A percentile compares a stretch with the other conserved stretches of the same genome.
Evolutionary conservation across 2,888 invertebrate species (phyloP).

Genomic region (Aplocera efformata): DNA sequence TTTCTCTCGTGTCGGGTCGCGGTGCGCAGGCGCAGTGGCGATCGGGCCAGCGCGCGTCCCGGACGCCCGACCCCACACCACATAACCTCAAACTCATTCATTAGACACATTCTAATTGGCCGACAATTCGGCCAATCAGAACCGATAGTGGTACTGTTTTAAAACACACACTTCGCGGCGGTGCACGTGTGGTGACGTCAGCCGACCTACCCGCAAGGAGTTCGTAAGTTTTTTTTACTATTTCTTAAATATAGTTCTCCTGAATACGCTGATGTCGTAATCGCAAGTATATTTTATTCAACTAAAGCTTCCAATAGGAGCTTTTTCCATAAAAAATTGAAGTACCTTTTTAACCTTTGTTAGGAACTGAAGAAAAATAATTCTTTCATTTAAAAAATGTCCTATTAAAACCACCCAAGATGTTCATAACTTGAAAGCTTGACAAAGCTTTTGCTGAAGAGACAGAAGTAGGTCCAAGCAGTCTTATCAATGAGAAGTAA

Average conservation of each 20-base stretch:
- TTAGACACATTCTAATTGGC: constrained; percentile 29
- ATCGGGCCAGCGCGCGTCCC: constrained; percentile 62
- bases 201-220: constrained; percentile 51
- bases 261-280: too few species aligned
- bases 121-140: constrained; percentile 21
- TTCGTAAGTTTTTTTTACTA: constrained; percentile 47
- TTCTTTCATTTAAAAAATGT: too few species aligned
- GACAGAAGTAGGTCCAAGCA: constrained; percentile 1
- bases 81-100: constrained; percentile 27
- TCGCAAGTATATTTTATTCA: too few species aligned
- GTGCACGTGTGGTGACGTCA: constrained; percentile 64
- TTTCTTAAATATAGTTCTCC: constrained; percentile 27
- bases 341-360: too few species aligned
- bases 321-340: background rate
- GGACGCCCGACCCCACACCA: constrained; percentile 48
- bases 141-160: constrained; percentile 20
- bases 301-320: too few species aligned
- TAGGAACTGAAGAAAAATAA: too few species aligned
- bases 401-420: too few species aligned
- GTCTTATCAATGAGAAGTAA: constrained; percentile 22
- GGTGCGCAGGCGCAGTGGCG: constrained; percentile 59
- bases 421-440: constrained; percentile 5
- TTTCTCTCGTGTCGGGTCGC: constrained; percentile 50
- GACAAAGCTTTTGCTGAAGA: constrained; percentile 5
- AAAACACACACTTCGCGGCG: constrained; percentile 33